These are phyloP conservation scores for Protosalanx chinensis DNA, from an alignment of 2,797 vertebrate genomes.

Conservation along the genomic window DNA sequence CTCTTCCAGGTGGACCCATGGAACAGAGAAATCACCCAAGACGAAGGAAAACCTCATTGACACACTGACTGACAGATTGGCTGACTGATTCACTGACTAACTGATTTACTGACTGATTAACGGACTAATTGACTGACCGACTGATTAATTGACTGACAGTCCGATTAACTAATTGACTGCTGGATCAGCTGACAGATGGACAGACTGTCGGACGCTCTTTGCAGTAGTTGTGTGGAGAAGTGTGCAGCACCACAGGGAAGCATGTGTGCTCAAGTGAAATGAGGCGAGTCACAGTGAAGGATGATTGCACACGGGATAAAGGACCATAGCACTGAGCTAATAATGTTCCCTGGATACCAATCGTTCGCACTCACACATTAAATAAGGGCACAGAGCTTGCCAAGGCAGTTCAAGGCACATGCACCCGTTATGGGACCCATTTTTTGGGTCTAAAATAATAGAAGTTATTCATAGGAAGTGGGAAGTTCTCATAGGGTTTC, in stretches of 20 bases:
- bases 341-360: conserved; percentile 23
- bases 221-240: neutral
- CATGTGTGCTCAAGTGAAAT: conserved; percentile 24
- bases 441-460: conserved; percentile 61
- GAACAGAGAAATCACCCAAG: conserved; percentile 31
- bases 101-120: neutral
- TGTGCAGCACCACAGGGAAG: conserved; percentile 4
- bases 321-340: conserved; percentile 20
- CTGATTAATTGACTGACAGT: neutral
- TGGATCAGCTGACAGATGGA: too few relatives aligned
- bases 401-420: conserved; percentile 30
- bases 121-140: too few relatives aligned
- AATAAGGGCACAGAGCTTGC: conserved; percentile 32
- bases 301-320: conserved; percentile 29
- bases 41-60: conserved; percentile 38
- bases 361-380: conserved; percentile 6
- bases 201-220: neutral
- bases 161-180: neutral
- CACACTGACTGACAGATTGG: conserved; percentile 13
- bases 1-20: conserved; percentile 27
- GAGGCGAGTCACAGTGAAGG: conserved; percentile 31
- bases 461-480: conserved; percentile 65
- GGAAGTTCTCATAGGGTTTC: conserved; percentile 63
- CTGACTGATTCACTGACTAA: conserved; percentile 3
- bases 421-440: conserved; percentile 57